Evolutionary conservation across 2,113 vertebrate genomes (phyloP), one percentile per base, ranked within the genome.

Genomic region (Chaetodon trifascialis): DNA sequence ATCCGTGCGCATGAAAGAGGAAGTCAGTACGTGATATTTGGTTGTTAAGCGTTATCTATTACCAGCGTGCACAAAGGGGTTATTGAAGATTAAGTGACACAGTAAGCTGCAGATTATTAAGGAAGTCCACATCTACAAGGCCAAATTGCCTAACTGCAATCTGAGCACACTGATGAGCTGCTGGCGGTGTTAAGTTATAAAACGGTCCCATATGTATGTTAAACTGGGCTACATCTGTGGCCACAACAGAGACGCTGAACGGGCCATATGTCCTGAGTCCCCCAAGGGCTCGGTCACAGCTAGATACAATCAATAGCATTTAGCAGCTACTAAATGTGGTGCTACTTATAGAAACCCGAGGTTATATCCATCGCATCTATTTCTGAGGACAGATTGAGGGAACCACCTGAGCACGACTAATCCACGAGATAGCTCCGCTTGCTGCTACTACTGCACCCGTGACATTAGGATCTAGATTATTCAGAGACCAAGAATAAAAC

Each of bases 281-380:
- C 88, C 91, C 19, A 2, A 76, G 87, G 89, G 63, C 70, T 51
- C 36, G 0, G 63, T 80, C 78, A 76, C 76, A 80, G 78, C 55
- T 14, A 85, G 78, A 80, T 52, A 23, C 44, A 73, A 89, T 93
- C 91, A 89, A 93, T 92, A 84, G 49, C 49, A 54, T 81, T 89
- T 74, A 79, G 54, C 7, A 0, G 46, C 54, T 25, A 25, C 58
- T 82, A 74, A 72, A 83, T 76, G 60, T 64, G 76, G 56, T 23
- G 82, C 46, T 52, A 40, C 77, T 72, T 73, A 38, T 7, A 62
- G 52, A 76, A 83, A 78, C 66, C 86, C 42, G 47, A 70, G 77
- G 79, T 72, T 51, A 47, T 56, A 79, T 59, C 73, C 38, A 54
- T 44, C 63, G 51, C 49, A 21, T 83, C 59, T 68, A 83, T 65